A percentile compares a stretch with the other conserved stretches of the same genome.
Evolutionary conservation across 2,888 invertebrate genomes (phyloP).

Genomic region (Agriopis leucophaearia): DNA sequence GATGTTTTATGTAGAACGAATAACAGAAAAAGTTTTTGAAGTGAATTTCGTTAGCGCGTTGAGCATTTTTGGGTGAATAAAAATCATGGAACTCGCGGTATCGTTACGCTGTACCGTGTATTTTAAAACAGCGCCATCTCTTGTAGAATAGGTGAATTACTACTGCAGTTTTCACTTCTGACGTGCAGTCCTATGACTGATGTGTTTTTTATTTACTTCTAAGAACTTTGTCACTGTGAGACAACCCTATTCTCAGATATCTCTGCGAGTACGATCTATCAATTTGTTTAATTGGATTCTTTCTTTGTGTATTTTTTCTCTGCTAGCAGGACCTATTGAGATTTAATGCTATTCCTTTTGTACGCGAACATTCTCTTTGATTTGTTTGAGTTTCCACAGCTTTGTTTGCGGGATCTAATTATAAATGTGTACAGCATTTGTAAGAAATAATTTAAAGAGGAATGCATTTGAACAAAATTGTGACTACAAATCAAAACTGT

Average conservation of each 20-base stretch:
- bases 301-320: constrained; percentile 75
- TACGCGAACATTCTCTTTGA: constrained; percentile 52
- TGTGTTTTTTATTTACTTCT: too few relatives aligned
- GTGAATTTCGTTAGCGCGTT: too few relatives aligned
- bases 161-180: too few relatives aligned
- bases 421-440: constrained; percentile 21
- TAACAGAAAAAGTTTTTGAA: too few relatives aligned
- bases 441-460: constrained; percentile 3
- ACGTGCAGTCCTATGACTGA: too few relatives aligned
- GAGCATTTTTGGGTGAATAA: too few relatives aligned
- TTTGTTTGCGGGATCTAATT: constrained; percentile 41
- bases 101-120: too few relatives aligned
- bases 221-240: background rate
- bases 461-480: constrained; percentile 1
- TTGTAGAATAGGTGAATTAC: too few relatives aligned
- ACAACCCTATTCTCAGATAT: constrained; percentile 34
- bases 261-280: constrained; percentile 72
- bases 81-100: too few relatives aligned
- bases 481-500: background rate
- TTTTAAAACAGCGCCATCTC: too few relatives aligned
- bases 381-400: constrained; percentile 42
- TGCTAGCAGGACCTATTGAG: constrained; percentile 71
- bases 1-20: too few relatives aligned
- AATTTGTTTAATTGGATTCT: constrained; percentile 83
- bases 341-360: constrained; percentile 73